These are phyloP conservation scores for Ursus arctos DNA, from an alignment of 2,113 vertebrate genomes.

Conservation along the genomic window DNA sequence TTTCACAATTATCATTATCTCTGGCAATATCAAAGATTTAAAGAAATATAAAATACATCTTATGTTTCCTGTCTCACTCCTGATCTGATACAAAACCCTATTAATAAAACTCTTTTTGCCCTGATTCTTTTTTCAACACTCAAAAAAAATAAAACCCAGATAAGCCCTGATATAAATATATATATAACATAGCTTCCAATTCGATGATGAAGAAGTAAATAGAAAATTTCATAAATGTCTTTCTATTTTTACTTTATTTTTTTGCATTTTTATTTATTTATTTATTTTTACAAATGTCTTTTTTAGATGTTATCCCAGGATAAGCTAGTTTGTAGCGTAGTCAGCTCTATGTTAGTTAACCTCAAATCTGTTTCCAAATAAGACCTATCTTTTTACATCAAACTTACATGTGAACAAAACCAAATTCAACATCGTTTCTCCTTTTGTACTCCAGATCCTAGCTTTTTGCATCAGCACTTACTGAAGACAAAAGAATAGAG, in stretches of 20 bases:
- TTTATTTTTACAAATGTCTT: background rate
- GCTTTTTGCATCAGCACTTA: background rate
- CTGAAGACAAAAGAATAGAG: background rate
- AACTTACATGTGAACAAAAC: background rate
- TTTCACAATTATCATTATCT: conserved; percentile 44
- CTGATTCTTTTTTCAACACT: background rate
- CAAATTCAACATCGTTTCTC: background rate
- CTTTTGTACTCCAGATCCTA: background rate
- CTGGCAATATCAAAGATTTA: conserved; percentile 20
- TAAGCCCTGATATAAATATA: background rate
- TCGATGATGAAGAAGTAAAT: background rate
- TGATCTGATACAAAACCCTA: background rate
- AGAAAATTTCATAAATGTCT: background rate
- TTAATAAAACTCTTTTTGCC: background rate
- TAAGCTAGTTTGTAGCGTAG: background rate
- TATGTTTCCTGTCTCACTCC: background rate
- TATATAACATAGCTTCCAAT: background rate
- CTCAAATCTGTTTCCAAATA: background rate
- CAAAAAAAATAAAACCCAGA: background rate
- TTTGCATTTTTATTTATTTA: background rate
- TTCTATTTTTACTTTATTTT: background rate
- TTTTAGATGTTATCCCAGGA: background rate
- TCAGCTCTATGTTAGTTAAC: background rate
- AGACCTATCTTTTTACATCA: background rate
- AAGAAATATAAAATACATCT: conserved; percentile 51